Base-by-base conservation (phyloP, 2,888 invertebrate genomes). In the Pachycephus smyrnensis region DNA sequence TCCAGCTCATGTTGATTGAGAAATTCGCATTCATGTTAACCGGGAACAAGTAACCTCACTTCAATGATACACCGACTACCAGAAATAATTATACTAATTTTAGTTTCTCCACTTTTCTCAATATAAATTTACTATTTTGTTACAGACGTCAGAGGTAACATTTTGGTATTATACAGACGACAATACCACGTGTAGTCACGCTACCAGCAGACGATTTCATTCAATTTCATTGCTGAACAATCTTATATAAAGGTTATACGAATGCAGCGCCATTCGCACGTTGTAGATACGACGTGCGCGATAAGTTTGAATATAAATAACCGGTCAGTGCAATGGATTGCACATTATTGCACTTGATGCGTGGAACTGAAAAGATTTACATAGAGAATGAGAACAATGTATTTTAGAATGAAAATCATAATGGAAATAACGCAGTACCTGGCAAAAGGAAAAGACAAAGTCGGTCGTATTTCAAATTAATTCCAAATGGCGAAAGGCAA, bases 1-100 rank as follows among this genome's bases (percentile, higher is more conserved):
- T 89, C 97, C 97, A 97, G 84, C 92, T 91, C 89, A 90, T 90
- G 31, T 77, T 81, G 15, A 9, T 33, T n/a, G 30, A 55, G 9
- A 55, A 9, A 23, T 55, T 55, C 55, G 23, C 55, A 55, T 23
- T 55, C 55, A 55, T 55, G 9, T 55, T 9, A 23, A 55, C 55
- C 55, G 55, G 23, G 6, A 40, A 55, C 9, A 23, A 55, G 55
- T 55, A 23, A 23, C 15, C 23, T 55, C 23, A 55, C 23, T 55
- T 55, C 15, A 23, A 55, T 9, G 23, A 55, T 55, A 23, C 9
- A 23, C 23, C 6, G 55, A 0, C 23, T 9, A 55, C 55, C 23
- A 15, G 9, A 2, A 55, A 55, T 23, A 55, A 15, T 55, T 55
- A 23, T 55, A 55, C 9, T 9, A 23, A 55, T 55, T 23, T 55